Conservation (phyloP, 2,797 vertebrate species). For the Lophotriccus pileatus region DNA sequence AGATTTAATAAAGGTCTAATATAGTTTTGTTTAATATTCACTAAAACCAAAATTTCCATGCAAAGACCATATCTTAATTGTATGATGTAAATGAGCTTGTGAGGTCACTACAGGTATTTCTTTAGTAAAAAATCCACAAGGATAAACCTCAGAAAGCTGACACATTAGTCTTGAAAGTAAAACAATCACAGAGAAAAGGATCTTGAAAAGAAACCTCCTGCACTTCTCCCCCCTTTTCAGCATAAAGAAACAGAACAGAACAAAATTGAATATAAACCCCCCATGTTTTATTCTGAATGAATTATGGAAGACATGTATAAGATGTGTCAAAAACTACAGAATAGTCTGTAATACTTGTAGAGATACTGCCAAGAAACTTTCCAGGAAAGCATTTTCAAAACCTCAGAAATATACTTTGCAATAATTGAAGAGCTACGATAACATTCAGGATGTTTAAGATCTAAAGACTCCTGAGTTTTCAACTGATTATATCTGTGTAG, state of each 20-base stretch:
- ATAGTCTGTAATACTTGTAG: background rate
- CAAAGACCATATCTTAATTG: background rate
- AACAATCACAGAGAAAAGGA: background rate
- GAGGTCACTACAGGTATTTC: background rate
- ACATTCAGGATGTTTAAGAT: constrained; percentile 22
- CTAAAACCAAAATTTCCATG: background rate
- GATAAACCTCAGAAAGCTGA: background rate
- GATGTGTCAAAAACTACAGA: background rate
- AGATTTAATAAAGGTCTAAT: background rate
- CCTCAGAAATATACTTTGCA: background rate
- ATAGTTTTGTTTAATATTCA: background rate
- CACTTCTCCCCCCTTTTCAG: background rate
- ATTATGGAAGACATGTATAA: background rate
- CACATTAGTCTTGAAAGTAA: background rate
- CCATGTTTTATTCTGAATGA: background rate
- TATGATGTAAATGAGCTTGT: background rate
- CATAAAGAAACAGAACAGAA: background rate
- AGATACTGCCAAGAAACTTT: background rate
- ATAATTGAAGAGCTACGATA: background rate
- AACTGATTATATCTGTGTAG: background rate
- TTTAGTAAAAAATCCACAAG: background rate
- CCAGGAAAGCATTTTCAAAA: background rate
- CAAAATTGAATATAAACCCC: background rate
- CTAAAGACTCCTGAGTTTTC: background rate
- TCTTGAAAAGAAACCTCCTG: background rate